These are phyloP conservation scores for Cerceris ruficornis DNA, from an alignment of 2,888 invertebrate genomes.

Conservation along the genomic window DNA sequence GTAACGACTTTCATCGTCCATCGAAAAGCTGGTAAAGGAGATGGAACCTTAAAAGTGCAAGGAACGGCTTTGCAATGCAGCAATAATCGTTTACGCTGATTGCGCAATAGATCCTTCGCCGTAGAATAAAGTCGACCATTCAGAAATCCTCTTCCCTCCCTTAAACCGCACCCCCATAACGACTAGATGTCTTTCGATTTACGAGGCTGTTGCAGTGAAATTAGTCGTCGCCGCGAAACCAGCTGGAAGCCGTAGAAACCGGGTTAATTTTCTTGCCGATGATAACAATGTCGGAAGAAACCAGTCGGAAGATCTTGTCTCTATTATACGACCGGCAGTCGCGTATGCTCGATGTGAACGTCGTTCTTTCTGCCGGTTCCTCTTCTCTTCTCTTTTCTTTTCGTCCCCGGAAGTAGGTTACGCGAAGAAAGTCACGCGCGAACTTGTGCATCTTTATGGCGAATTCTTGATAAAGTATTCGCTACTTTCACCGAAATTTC, in stretches of 20 bases:
- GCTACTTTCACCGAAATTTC: conserved; percentile 43
- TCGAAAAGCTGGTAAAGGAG: too few species aligned
- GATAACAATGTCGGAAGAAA: conserved; percentile 63
- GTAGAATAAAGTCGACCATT: conserved; percentile 4
- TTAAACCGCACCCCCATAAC: not conserved
- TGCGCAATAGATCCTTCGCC: conserved; percentile 17
- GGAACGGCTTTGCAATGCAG: not conserved
- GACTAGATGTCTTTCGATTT: not conserved
- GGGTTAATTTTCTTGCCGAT: conserved; percentile 51
- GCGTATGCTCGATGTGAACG: conserved; percentile 39
- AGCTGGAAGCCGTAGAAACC: conserved; percentile 47
- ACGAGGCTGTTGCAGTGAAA: conserved; percentile 28
- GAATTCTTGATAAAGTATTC: conserved; percentile 28
- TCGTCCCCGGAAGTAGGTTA: conserved; percentile 51
- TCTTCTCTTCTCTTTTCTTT: not conserved
- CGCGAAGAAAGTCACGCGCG: conserved; percentile 50
- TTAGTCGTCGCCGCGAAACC: conserved; percentile 26
- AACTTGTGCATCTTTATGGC: conserved; percentile 19
- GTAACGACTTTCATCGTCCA: too few species aligned
- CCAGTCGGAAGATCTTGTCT: conserved; percentile 52
- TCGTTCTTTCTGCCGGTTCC: conserved; percentile 34
- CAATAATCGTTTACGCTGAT: conserved; percentile 11
- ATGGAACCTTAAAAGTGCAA: too few species aligned
- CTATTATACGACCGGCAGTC: conserved; percentile 36
- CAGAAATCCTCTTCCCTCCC: not conserved